phyloP scores from a whole-genome alignment of 2,797 vertebrate species.

The Chloroceryle amazona region DNA sequence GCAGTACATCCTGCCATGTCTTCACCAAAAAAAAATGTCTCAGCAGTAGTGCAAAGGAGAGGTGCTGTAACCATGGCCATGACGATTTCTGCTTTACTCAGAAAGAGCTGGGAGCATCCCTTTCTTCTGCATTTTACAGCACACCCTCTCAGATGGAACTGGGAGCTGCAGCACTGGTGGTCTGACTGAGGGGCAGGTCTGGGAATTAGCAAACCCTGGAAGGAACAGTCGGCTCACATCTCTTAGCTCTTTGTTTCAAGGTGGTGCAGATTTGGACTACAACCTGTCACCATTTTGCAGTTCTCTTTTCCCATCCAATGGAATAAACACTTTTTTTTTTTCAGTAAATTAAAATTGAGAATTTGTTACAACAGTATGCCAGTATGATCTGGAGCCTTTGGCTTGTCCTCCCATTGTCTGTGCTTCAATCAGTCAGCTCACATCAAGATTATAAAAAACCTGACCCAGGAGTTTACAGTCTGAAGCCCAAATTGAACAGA shows the following conservation, averaged over 20 bases:
- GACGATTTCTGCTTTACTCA: background rate
- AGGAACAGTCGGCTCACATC: background rate
- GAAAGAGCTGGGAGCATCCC: background rate
- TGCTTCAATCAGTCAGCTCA: slow-evolving; percentile 58
- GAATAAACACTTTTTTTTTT: background rate
- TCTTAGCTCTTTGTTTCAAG: background rate
- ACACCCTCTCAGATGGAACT: background rate
- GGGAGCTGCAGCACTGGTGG: background rate
- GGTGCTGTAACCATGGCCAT: rapidly evolving
- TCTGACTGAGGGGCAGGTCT: background rate
- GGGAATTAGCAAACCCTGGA: background rate
- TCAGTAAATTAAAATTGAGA: background rate
- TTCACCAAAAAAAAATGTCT: background rate
- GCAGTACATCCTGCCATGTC: background rate
- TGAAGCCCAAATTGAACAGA: slow-evolving; percentile 65
- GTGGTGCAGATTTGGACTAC: background rate
- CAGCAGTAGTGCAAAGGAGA: background rate
- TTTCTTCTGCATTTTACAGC: background rate
- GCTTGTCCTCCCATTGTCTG: slow-evolving; percentile 52
- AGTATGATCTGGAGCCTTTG: slow-evolving; percentile 60
- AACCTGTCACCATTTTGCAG: background rate
- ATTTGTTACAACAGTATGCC: slow-evolving; percentile 30
- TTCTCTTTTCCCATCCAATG: background rate
- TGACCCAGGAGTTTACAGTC: slow-evolving; percentile 70
- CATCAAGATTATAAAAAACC: slow-evolving; percentile 70